Percentiles rank a stretch among this genome's conserved stretches.
Evolutionary conservation across 2,888 invertebrate species (phyloP).

Genomic region (Allacma fusca): DNA sequence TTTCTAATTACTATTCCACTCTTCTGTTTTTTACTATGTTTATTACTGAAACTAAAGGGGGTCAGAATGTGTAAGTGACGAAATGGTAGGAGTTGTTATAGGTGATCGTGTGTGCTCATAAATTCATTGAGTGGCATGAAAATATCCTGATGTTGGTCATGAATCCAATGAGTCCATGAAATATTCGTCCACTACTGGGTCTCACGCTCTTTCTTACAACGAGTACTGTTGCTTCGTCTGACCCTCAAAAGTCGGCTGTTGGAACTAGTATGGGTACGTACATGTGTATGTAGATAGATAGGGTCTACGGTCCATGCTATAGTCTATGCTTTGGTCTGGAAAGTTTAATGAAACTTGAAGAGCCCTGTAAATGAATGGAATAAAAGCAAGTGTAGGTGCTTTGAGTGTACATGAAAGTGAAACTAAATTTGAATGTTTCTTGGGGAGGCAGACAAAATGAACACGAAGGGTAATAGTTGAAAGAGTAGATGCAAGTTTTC

Average conservation of each 20-base stretch:
- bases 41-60: too few relatives aligned
- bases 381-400: background rate
- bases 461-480: background rate
- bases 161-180: conserved; percentile 32
- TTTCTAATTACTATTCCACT: too few relatives aligned
- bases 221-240: background rate
- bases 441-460: background rate
- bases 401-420: background rate
- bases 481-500: background rate
- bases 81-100: too few relatives aligned
- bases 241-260: background rate
- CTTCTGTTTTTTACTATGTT: too few relatives aligned
- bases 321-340: background rate
- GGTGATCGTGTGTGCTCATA: background rate
- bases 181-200: conserved; percentile 20
- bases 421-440: conserved; percentile 6
- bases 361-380: background rate
- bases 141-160: conserved; percentile 6
- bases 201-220: conserved; percentile 28
- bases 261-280: too few relatives aligned
- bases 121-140: conserved; percentile 15
- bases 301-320: background rate
- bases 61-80: too few relatives aligned
- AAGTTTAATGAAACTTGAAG: background rate
- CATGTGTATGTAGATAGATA: too few relatives aligned